phyloP scores from a whole-genome alignment of 2,113 vertebrate genomes.

The Axis porcinus region DNA sequence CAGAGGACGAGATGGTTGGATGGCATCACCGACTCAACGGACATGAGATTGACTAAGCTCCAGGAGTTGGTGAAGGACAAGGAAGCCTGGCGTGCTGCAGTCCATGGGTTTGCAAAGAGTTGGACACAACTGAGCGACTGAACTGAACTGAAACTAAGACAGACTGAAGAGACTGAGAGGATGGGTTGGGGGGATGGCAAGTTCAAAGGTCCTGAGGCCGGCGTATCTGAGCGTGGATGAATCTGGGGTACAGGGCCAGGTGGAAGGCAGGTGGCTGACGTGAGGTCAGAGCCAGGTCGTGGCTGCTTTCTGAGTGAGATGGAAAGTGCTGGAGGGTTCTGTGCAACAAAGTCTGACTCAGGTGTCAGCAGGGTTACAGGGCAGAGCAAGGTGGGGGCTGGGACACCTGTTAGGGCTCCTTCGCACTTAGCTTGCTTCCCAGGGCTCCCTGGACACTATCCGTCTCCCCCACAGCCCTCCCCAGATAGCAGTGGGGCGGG shows the following conservation, averaged over 20 bases:
- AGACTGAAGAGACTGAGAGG: no score
- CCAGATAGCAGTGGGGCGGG: neutral
- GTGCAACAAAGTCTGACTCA: neutral
- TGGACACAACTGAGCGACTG: no score
- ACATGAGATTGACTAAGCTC: no score
- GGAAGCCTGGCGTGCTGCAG: no score
- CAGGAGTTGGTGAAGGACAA: no score
- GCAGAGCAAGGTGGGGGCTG: neutral
- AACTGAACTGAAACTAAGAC: neutral
- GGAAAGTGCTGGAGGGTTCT: neutral
- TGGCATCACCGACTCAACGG: no score
- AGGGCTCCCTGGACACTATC: no score
- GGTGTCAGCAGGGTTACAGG: neutral
- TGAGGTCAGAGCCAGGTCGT: neutral
- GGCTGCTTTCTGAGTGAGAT: neutral
- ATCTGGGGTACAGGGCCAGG: neutral
- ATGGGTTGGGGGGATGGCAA: neutral
- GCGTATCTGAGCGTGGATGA: fast-evolving
- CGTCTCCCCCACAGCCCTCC: neutral
- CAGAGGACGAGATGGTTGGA: no score
- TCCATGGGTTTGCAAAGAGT: no score
- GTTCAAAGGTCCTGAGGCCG: neutral
- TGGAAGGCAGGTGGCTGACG: neutral
- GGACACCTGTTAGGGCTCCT: neutral
- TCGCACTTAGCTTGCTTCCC: neutral